A percentile compares a stretch with the other conserved stretches of the same genome.
Conservation (phyloP, 2,888 invertebrate species). For the Drosophila kanekoi region DNA sequence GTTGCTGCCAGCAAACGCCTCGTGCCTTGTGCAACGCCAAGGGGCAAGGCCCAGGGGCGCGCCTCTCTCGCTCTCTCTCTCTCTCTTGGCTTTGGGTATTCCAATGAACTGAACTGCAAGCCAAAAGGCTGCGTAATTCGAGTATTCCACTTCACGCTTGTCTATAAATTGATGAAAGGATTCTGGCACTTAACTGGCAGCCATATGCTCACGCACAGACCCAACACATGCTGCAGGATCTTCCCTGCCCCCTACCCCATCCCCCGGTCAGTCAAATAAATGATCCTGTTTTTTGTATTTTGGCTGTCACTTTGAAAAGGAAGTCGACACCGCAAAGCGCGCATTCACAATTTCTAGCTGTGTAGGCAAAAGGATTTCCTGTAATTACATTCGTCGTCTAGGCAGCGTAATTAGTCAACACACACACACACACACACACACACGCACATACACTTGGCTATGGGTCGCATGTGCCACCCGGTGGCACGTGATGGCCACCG, state of each 20-base stretch:
- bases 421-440: not conserved
- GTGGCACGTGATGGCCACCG: slow-evolving; percentile 50
- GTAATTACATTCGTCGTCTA: slow-evolving; percentile 60
- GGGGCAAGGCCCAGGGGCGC: slow-evolving; percentile 25
- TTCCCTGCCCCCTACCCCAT: slow-evolving; percentile 1
- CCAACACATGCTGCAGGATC: slow-evolving; percentile 53
- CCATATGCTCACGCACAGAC: slow-evolving; percentile 8
- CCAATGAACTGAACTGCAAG: slow-evolving; percentile 27
- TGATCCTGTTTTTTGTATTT: slow-evolving; percentile 49
- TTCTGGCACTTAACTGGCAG: slow-evolving; percentile 59
- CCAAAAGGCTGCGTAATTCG: slow-evolving; percentile 62
- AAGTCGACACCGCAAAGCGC: slow-evolving; percentile 44
- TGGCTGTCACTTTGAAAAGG: slow-evolving; percentile 51
- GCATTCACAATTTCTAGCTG: slow-evolving; percentile 39
- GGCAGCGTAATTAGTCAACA: slow-evolving; percentile 59
- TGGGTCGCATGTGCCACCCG: not conserved
- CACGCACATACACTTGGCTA: not conserved
- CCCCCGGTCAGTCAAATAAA: slow-evolving; percentile 20
- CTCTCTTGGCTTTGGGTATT: slow-evolving; percentile 6
- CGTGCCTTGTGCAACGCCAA: slow-evolving; percentile 35
- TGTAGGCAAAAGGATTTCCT: slow-evolving; percentile 76
- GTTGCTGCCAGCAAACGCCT: slow-evolving; percentile 4
- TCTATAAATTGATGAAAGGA: slow-evolving; percentile 61
- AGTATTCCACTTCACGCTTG: slow-evolving; percentile 69
- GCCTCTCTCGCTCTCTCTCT: not conserved